Conservation (phyloP, 2,797 vertebrate species). For the Rallus crepitans region DNA sequence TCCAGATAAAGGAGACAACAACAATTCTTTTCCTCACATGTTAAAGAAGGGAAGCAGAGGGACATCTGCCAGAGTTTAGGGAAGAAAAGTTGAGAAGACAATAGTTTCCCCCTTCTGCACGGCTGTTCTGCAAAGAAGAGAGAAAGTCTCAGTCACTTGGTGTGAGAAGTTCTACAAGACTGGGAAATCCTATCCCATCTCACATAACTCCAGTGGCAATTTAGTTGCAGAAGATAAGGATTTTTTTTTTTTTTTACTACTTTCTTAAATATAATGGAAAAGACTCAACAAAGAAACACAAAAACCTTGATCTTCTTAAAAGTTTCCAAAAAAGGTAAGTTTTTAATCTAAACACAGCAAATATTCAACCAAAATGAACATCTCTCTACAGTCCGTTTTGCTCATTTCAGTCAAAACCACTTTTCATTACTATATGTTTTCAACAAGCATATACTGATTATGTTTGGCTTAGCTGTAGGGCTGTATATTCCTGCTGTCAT, state of each 20-base stretch:
- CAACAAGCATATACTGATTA: background rate
- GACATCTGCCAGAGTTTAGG: fast-evolving
- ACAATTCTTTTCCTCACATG: background rate
- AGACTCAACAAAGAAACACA: fast-evolving
- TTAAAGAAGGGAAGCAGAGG: background rate
- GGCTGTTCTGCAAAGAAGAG: background rate
- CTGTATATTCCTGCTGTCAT: background rate
- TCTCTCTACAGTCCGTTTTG: background rate
- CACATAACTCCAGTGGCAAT: fast-evolving
- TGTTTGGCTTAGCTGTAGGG: background rate
- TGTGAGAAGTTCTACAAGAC: background rate
- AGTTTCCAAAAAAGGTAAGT: background rate
- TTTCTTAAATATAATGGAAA: background rate
- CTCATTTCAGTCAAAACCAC: background rate
- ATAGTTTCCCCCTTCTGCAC: fast-evolving
- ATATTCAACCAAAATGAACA: background rate
- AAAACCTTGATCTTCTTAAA: fast-evolving
- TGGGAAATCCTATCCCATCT: background rate
- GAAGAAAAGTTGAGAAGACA: background rate
- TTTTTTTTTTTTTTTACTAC: too few species aligned
- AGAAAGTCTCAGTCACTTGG: background rate
- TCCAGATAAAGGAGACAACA: background rate
- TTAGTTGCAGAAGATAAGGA: background rate
- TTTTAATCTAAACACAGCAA: background rate
- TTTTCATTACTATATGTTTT: background rate